These are phyloP conservation scores for Drosophila affinis DNA, from an alignment of 2,888 invertebrate species.

Conservation along the genomic window DNA sequence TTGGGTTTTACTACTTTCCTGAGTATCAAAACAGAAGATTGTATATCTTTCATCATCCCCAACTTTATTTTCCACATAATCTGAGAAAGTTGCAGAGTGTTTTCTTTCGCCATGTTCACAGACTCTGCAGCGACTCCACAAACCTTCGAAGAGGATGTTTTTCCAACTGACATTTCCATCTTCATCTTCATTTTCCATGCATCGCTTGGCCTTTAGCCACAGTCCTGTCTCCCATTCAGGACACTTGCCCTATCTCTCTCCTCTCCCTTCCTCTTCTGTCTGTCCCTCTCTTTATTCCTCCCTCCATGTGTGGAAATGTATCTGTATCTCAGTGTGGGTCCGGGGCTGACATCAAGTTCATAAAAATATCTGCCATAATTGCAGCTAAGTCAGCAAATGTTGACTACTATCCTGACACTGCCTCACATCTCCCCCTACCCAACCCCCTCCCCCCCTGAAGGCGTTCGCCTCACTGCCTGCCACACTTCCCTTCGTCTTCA, in stretches of 20 bases:
- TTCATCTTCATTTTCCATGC: constrained; percentile 30
- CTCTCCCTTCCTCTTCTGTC: too few species aligned
- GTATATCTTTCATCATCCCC: too few species aligned
- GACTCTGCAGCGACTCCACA: neutral
- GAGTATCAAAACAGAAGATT: neutral
- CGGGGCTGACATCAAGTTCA: constrained; percentile 57
- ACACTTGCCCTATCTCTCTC: neutral
- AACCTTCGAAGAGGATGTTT: neutral
- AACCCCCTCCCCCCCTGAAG: neutral
- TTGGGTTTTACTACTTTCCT: too few species aligned
- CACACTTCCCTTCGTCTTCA: constrained; percentile 1
- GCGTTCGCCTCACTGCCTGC: constrained; percentile 19
- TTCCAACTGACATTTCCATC: constrained; percentile 16
- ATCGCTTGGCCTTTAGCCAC: constrained; percentile 15
- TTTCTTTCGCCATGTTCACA: neutral
- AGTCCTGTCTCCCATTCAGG: constrained; percentile 22
- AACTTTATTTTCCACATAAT: neutral
- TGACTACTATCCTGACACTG: constrained; percentile 41
- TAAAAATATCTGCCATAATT: constrained; percentile 70
- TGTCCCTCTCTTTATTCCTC: constrained; percentile 2
- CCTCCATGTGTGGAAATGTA: constrained; percentile 2
- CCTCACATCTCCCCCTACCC: neutral
- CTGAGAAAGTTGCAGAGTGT: too few species aligned
- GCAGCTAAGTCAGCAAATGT: constrained; percentile 72
- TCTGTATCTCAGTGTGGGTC: constrained; percentile 27